These are phyloP conservation scores for Sinodicranocentrus sp. DNA, from an alignment of 2,888 invertebrate species.

Conservation along the genomic window DNA sequence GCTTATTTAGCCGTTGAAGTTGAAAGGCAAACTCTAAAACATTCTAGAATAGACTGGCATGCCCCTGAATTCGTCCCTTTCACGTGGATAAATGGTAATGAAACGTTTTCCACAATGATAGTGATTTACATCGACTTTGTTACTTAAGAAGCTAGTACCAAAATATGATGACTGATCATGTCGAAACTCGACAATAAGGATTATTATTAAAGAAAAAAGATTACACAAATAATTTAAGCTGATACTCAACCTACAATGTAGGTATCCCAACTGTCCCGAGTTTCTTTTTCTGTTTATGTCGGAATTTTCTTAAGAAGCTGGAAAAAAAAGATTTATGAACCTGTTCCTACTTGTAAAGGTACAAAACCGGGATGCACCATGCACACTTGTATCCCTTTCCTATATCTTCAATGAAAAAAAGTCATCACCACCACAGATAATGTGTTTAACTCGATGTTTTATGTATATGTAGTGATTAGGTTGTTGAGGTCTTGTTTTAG, in stretches of 20 bases:
- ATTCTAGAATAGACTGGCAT: no score
- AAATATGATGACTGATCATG: conserved; percentile 37
- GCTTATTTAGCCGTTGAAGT: no score
- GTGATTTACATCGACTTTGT: background rate
- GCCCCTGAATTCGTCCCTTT: background rate
- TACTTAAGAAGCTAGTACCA: background rate
- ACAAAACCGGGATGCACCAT: background rate
- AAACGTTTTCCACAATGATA: conserved; percentile 10
- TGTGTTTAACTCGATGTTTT: conserved; percentile 44
- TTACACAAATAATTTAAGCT: conserved; percentile 61
- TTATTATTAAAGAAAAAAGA: conserved; percentile 56
- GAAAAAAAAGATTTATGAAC: conserved; percentile 65
- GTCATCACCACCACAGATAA: conserved; percentile 11
- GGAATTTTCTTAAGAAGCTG: conserved; percentile 48
- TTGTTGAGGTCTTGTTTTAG: conserved; percentile 57
- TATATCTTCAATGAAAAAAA: background rate
- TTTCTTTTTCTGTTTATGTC: conserved; percentile 49
- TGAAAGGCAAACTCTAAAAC: no score
- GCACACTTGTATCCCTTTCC: background rate
- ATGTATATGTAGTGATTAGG: conserved; percentile 39
- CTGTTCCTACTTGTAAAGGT: conserved; percentile 34
- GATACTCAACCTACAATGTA: conserved; percentile 27
- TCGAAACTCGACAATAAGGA: conserved; percentile 38
- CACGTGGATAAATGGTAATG: background rate
- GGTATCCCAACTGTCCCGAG: conserved; percentile 11